Percentiles rank a stretch among this genome's conserved stretches.
phyloP scores from a whole-genome alignment of 1,140 invertebrate species.

The Dendroctonus valens region DNA sequence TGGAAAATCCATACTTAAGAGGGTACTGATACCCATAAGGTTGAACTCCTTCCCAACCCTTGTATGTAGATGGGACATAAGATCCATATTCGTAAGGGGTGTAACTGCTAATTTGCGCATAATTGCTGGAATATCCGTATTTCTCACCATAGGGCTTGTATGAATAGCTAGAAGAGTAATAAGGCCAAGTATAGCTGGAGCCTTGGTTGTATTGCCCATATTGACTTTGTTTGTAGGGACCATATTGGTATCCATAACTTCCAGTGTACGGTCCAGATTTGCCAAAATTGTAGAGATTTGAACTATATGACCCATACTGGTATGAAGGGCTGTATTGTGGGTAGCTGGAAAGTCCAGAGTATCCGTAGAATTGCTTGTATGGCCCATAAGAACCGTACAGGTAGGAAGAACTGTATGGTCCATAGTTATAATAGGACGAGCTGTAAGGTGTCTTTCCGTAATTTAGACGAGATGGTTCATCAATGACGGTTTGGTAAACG shows the following conservation, averaged over 20 bases:
- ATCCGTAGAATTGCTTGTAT: constrained; percentile 1
- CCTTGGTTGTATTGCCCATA: too few species aligned
- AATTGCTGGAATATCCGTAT: too few species aligned
- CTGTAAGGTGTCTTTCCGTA: background rate
- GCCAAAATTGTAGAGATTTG: background rate
- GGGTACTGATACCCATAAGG: constrained; percentile 1
- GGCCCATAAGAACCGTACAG: background rate
- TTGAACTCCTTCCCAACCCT: background rate
- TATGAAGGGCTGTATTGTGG: constrained; percentile 5
- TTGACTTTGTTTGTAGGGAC: too few species aligned
- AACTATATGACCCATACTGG: background rate
- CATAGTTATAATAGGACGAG: constrained; percentile 7
- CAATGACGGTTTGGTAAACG: too few species aligned
- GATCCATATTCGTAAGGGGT: constrained; percentile 19
- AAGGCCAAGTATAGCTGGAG: too few species aligned
- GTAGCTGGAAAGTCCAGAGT: constrained; percentile 9
- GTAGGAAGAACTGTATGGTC: constrained; percentile 15
- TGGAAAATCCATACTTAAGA: background rate
- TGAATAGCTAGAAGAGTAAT: too few species aligned
- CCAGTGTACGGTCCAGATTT: constrained; percentile 3
- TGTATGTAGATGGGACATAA: background rate
- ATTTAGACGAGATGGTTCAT: too few species aligned
- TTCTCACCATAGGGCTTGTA: too few species aligned
- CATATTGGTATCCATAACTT: too few species aligned
- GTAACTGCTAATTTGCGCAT: constrained; percentile 1